A percentile compares a stretch with the other conserved stretches of the same genome.
phyloP scores from a whole-genome alignment of 2,113 vertebrate genomes.

The Heloderma charlesbogerti region DNA sequence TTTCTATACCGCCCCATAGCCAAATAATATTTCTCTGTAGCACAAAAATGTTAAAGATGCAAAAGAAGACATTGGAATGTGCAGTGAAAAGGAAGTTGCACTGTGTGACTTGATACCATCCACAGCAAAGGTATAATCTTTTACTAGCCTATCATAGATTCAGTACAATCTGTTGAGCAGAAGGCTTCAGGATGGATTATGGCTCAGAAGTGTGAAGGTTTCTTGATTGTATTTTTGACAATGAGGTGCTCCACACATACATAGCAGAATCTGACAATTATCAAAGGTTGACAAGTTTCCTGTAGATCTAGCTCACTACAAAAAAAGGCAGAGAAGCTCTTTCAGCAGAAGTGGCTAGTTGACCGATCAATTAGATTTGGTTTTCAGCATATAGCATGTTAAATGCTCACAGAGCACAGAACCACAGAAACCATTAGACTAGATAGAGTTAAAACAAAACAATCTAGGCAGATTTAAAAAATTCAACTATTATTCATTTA shows the following conservation, averaged over 20 bases:
- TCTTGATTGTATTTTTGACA: background rate
- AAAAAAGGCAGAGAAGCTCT: conserved; percentile 38
- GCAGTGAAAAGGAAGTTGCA: background rate
- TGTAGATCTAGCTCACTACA: conserved; percentile 39
- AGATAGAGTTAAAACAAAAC: background rate
- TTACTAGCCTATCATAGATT: background rate
- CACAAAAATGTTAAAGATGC: too few relatives aligned
- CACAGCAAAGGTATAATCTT: background rate
- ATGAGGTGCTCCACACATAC: background rate
- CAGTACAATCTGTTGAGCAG: background rate
- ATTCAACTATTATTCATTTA: conserved; percentile 29
- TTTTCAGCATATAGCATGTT: background rate
- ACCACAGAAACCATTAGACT: conserved; percentile 23
- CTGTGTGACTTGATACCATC: background rate
- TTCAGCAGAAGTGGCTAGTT: conserved; percentile 13
- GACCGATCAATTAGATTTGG: conserved; percentile 19
- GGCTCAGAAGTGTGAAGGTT: background rate
- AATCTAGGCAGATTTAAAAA: conserved; percentile 2
- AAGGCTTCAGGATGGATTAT: accelerated
- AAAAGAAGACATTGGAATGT: background rate
- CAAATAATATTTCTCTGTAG: too few relatives aligned
- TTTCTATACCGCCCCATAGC: background rate
- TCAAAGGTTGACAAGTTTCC: conserved; percentile 24
- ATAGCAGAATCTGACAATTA: background rate
- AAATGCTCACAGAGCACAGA: conserved; percentile 28